Base-by-base conservation (phyloP, 2,113 vertebrate species). In the Sprattus sprattus region DNA sequence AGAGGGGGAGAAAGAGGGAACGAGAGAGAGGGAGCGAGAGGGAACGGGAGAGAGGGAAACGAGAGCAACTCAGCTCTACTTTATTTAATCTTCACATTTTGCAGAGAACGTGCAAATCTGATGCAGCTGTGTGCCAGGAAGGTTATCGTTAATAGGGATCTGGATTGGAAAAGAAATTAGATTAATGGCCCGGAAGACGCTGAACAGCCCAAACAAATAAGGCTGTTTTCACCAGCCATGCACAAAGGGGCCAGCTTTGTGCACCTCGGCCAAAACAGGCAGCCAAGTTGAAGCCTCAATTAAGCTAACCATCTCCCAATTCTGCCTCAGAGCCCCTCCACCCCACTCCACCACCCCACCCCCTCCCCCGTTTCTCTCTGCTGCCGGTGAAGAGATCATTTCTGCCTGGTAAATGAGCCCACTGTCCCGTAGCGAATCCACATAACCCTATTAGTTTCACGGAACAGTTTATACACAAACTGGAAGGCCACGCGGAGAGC, bases 151-250 rank as follows among this genome's bases (percentile, higher is more conserved):
- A 88, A 89, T 87, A 85, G 83, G 84, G 81, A 88, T 91, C 87
- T 84, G 88, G 87, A 88, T 89, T 86, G 84, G 60, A 85, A 82
- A 81, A 82, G 57, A 86, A 90, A 91, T 88, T 57, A 86, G 88
- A 91, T 89, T 89, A 91, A 90, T 89, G 88, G 86, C 22, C 84
- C 85, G 85, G 84, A 88, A 88, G 87, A 86, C 87, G 81, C 83
- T 60, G 81, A 88, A 88, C 57, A 85, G 82, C 71, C 57, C 81
- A 90, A 90, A 90, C 87, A 89, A 89, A 91, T 82, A 85, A 49
- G 86, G 28, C 75, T 32, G 7, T 83, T 86, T 86, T 67, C 57
- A 78, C 39, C 50, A 52, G 32, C 81, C 84, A 85, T 52, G 75
- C 87, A 86, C 84, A 50, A 54, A 83, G 85, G 86, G 54, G 52